Conservation (phyloP, 30 jellyfish, hydroid and myxozoan genomes). For the Hydractinia echinata region DNA sequence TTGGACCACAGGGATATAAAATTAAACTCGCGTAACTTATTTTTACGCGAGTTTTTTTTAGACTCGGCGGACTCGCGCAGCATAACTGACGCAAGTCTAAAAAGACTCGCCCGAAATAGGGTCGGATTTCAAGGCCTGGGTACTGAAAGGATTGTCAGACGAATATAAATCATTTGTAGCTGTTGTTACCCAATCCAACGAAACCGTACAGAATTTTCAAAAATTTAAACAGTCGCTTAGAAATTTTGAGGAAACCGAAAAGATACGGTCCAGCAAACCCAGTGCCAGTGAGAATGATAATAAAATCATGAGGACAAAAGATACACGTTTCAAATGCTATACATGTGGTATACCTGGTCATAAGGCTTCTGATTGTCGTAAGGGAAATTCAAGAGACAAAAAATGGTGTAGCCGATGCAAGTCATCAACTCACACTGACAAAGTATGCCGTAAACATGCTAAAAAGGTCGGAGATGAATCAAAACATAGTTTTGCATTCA, state of each 20-base stretch:
- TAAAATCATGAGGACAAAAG: not conserved
- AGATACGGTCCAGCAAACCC: not conserved
- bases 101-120: too few species aligned
- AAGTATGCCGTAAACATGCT: too few species aligned
- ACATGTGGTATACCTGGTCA: constrained; percentile 52
- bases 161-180: constrained; percentile 33
- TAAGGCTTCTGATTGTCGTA: constrained; percentile 50
- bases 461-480: constrained; percentile 4
- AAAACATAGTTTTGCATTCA: constrained; percentile 38
- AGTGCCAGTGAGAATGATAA: not conserved
- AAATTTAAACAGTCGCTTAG: constrained; percentile 31
- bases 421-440: constrained; percentile 39
- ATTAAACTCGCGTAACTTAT: too few species aligned
- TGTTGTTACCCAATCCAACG: constrained; percentile 40
- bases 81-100: too few species aligned
- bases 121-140: too few species aligned
- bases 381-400: too few species aligned
- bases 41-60: too few species aligned
- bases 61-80: too few species aligned
- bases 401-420: constrained; percentile 45
- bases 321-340: constrained; percentile 22
- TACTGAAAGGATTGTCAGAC: constrained; percentile 12
- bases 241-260: constrained; percentile 41
- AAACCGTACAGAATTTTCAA: constrained; percentile 31
- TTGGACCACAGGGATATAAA: too few species aligned